Evolutionary conservation across 2,797 vertebrate species (phyloP), one percentile per base, ranked within the genome.

Genomic region (Pipistrellus pipistrellus): DNA sequence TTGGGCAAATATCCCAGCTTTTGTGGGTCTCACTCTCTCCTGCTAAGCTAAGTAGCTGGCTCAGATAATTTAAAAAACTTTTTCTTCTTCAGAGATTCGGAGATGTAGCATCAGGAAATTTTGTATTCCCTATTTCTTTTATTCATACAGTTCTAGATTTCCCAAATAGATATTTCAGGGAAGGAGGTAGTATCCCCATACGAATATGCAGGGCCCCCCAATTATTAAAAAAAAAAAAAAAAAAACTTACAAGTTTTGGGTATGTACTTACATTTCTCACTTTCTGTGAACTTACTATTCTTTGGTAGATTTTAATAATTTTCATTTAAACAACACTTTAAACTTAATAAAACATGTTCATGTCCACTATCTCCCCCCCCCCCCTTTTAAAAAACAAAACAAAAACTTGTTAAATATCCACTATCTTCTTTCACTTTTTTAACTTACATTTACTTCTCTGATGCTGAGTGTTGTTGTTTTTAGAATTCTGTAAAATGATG

Each of bases 251-350:
- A n/a, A 53, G 25, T 75, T 55, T 96, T 68, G 44, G 1, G 1
- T 92, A 27, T 72, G 41, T 85, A 23, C 27, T 46, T 18, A 62
- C 91, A 48, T 30, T 81, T 66, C 30, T 89, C 10, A 69, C 32
- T 90, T 85, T 88, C 2, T 66, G 8, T 89, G 23, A 75, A 18
- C 14, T 78, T 76, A 15, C 80, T 91, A 2, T 68, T 83, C 41
- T 91, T 64, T 12, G 23, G 5, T 78, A 66, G 48, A 64, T 78
- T 88, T 91, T 85, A 76, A 71, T 86, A 12, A 38, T 77, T 85
- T 92, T 25, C n/a, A 53, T 75, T 48, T 85, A 78, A 80, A 51
- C 30, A 35, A 11, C 9, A 35, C 9, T 88, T 88, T 71, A 78
- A 48, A 91, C 14, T 66, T 71, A 82, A 53, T 4, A 59, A 48